Evolutionary conservation across 2,888 invertebrate species (phyloP), one percentile per base, ranked within the genome.

Genomic region (Branchellion lobata): DNA sequence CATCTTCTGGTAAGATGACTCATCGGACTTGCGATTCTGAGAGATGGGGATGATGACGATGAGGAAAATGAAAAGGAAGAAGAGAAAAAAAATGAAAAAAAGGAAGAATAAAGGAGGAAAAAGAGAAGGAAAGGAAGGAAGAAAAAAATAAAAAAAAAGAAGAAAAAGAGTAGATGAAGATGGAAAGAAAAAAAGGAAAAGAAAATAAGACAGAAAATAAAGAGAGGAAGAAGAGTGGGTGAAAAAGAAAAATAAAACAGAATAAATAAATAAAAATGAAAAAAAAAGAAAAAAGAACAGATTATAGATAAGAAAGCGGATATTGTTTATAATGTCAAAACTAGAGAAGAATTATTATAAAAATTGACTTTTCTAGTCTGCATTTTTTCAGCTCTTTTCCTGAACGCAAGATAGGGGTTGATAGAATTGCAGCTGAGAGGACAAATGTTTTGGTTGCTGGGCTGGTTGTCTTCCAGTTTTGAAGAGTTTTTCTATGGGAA

Each of bases 1-100:
- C 96, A 99, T 98, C 90, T 97, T 98, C 89, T 98, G 97, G 89
- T 98, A 99, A 80, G 96, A 96, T 85, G 94, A 93, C 90, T 99
- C 98, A 89, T 99, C 99, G 90, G 98, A 98, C 90, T 98, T 98
- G 65, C 91, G 92, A 90, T 97, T 96, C 90, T 88, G 84, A 27
- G 1, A 34, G 40, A n/a, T n/a, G 3, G 24, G 11, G 40, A 24
- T 18, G 11, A 73, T 36, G 21, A 27, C 24, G n/a, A 40, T 34
- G 18, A 14, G 33, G 5, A 47, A 24, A n/a, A 36, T 24, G 29
- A 14, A n/a, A 8, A 51, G 40, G n/a, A 33, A 74, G 1, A 76
- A 53, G n/a, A 47, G n/a, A 61, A 1, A 57, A 21, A 3, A 40
- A 1, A 33, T 61, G 21, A 3, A 34, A 5, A 5, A 71, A 0